Evolutionary conservation across 64 coral and sea anemone species (phyloP), one percentile per base, ranked within the genome.

Genomic region (Stylophora pistillata): DNA sequence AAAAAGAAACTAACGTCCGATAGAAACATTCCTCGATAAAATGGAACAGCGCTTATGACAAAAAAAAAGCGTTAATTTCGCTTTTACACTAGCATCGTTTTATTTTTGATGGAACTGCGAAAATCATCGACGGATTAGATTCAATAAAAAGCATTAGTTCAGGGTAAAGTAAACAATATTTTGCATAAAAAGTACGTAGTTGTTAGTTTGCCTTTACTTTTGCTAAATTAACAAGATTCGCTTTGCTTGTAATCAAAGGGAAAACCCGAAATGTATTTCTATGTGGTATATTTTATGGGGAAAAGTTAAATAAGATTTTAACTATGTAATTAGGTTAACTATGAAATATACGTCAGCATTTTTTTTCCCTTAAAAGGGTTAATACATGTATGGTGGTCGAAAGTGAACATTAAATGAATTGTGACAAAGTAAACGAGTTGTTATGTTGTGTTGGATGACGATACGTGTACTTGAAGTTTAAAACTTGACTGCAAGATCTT

Each of bases 121-220:
- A 27, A 25, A 84, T 53, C 23, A 11, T 28, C 80, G 34, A 79
- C 21, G n/a, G 18, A 52, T 28, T 21, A 64, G 29, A 62, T 62
- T 82, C 4, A 60, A 30, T 21, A 23, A 30, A 61, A 65, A 47
- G 78, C 78, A 82, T 82, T 59, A 82, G 77, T 32, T 29, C 28
- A 65, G 58, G 10, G 12, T 23, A 47, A 47, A 7, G 0, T 30
- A 69, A 41, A 33, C 34, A 84, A 47, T 20, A 37, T 28, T 25
- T 78, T 75, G 34, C 52, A n/a, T 11, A 34, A 53, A 26, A 70
- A 84, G 53, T 14, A 47, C 37, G 37, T 13, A 69, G 21, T 54
- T 70, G 62, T 70, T 53, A 16, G 30, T n/a, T 71, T 9, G 17
- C 80, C 37, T 53, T n/a, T 15, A 53, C 21, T 69, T 70, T 84